Evolutionary conservation across 2,797 vertebrate species (phyloP).

Genomic region (Eremophila alpestris): DNA sequence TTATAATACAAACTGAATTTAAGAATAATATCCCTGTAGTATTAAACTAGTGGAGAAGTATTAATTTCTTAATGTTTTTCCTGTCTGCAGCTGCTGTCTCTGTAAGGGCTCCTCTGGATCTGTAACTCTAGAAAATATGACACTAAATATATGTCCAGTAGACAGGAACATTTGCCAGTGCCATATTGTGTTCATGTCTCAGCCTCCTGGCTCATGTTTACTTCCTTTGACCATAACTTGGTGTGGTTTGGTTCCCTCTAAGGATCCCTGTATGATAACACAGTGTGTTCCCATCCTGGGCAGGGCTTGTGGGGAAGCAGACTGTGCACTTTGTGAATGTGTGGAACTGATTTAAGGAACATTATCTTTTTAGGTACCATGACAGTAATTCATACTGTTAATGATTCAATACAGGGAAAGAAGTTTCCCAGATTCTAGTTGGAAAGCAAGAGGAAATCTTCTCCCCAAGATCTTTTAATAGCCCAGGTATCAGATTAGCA

Average conservation of each 20-base stretch:
- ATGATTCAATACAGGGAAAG: constrained; percentile 10
- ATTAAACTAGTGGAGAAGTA: background rate
- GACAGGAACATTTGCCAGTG: background rate
- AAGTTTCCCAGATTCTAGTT: constrained; percentile 24
- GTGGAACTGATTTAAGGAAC: background rate
- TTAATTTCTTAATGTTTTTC: background rate
- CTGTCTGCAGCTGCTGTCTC: background rate
- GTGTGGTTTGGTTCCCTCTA: background rate
- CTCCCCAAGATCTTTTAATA: constrained; percentile 68
- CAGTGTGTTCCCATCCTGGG: background rate
- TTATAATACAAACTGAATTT: background rate
- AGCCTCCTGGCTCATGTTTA: background rate
- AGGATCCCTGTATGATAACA: background rate
- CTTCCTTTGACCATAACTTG: background rate
- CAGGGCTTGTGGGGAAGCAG: background rate
- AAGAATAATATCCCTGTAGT: background rate
- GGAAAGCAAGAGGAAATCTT: constrained; percentile 55
- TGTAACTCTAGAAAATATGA: background rate
- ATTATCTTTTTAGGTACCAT: background rate
- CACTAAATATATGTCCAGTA: background rate
- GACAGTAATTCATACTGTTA: constrained; percentile 1
- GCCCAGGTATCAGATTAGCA: constrained; percentile 69
- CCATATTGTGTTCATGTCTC: background rate
- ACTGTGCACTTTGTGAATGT: background rate
- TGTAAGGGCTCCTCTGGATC: background rate